Conservation (phyloP, 2,888 invertebrate species). For the Macrophya alboannulata region DNA sequence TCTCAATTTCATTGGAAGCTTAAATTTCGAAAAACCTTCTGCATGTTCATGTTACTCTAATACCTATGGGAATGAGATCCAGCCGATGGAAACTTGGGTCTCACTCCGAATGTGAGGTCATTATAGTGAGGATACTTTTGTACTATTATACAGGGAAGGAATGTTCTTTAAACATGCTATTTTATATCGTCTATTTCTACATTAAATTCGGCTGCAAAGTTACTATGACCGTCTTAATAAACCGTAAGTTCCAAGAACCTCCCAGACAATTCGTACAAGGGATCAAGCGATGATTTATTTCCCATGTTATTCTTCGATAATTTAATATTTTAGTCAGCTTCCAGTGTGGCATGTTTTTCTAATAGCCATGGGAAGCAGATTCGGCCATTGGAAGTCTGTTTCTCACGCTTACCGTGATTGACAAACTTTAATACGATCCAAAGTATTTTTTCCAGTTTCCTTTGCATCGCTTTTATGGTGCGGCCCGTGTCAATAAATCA, state of each 20-base stretch:
- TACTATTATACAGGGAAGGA: neutral
- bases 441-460: constrained; percentile 2
- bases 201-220: neutral
- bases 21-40: constrained; percentile 8
- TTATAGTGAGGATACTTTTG: neutral
- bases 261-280: neutral
- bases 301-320: neutral
- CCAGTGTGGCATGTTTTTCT: constrained; percentile 75
- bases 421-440: neutral
- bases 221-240: neutral
- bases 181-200: neutral
- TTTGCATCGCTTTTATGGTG: neutral
- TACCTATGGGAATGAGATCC: constrained; percentile 22
- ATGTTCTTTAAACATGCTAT: neutral
- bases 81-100: constrained; percentile 28
- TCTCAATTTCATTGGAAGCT: neutral
- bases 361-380: constrained; percentile 75
- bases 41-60: constrained; percentile 11
- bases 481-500: neutral
- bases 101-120: neutral
- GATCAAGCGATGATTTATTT: neutral
- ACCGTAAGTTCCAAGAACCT: neutral
- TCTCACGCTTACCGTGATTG: neutral
- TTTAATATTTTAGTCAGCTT: constrained; percentile 65
- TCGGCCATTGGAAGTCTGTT: neutral